Conservation (phyloP, 2,888 invertebrate species). For the Schizaphis graminum region DNA sequence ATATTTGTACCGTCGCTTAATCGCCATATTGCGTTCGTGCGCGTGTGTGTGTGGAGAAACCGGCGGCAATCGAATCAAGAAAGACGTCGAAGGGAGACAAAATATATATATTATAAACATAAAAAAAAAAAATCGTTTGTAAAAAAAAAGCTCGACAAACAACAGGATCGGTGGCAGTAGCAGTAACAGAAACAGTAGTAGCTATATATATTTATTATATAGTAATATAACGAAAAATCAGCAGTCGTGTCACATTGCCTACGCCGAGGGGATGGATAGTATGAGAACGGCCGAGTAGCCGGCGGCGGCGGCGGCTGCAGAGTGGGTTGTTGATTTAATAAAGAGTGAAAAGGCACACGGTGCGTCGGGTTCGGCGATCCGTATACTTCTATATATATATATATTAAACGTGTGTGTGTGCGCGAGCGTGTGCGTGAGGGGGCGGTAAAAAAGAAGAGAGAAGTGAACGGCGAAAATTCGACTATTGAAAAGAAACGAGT, state of each 20-base stretch:
- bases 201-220: background rate
- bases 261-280: conserved; percentile 24
- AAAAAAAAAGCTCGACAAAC: conserved; percentile 20
- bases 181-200: conserved; percentile 2
- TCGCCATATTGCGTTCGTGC: conserved; percentile 42
- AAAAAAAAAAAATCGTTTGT: conserved; percentile 27
- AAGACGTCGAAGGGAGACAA: conserved; percentile 4
- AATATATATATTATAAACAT: background rate
- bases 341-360: conserved; percentile 63
- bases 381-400: background rate
- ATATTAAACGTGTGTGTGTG: background rate
- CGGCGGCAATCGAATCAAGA: background rate
- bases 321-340: conserved; percentile 63
- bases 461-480: conserved; percentile 42
- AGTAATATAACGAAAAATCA: conserved; percentile 64
- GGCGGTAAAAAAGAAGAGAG: conserved; percentile 27
- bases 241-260: conserved; percentile 65
- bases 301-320: conserved; percentile 35
- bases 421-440: background rate
- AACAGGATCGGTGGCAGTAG: conserved; percentile 11
- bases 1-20: conserved; percentile 6
- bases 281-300: conserved; percentile 31
- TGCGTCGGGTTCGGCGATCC: conserved; percentile 55
- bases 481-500: conserved; percentile 51
- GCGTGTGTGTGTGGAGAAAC: background rate